Evolutionary conservation across 2,888 invertebrate genomes (phyloP).

Genomic region (Limulus polyphemus): DNA sequence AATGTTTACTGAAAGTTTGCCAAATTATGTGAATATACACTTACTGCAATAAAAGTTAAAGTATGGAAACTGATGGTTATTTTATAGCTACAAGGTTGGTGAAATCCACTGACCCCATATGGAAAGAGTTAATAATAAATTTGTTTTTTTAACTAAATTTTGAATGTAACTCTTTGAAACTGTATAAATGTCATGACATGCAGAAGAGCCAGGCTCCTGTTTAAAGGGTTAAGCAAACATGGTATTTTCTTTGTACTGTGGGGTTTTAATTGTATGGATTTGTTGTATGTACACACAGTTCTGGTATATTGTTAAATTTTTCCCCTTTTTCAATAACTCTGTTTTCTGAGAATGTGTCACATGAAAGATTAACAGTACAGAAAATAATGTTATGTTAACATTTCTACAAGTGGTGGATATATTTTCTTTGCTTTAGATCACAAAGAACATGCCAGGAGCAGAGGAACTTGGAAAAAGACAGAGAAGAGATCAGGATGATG

Average conservation of each 20-base stretch:
- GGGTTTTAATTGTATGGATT: too few relatives aligned
- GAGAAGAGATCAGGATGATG: constrained; percentile 7
- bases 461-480: constrained; percentile 44
- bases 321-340: too few relatives aligned
- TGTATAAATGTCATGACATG: not conserved
- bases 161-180: not conserved
- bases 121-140: not conserved
- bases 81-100: too few relatives aligned
- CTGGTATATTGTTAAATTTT: too few relatives aligned
- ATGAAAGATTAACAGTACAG: too few relatives aligned
- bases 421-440: constrained; percentile 29
- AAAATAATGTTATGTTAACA: too few relatives aligned
- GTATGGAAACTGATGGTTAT: not conserved
- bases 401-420: too few relatives aligned
- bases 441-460: constrained; percentile 56
- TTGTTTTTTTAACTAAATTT: not conserved
- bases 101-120: not conserved
- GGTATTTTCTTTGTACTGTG: too few relatives aligned
- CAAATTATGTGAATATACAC: constrained; percentile 7
- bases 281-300: too few relatives aligned
- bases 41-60: constrained; percentile 12
- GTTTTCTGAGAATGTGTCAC: too few relatives aligned
- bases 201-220: not conserved
- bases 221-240: too few relatives aligned
- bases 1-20: too few relatives aligned